Evolutionary conservation across 2,113 vertebrate genomes (phyloP), one percentile per base, ranked within the genome.

Genomic region (Colinus virginianus): DNA sequence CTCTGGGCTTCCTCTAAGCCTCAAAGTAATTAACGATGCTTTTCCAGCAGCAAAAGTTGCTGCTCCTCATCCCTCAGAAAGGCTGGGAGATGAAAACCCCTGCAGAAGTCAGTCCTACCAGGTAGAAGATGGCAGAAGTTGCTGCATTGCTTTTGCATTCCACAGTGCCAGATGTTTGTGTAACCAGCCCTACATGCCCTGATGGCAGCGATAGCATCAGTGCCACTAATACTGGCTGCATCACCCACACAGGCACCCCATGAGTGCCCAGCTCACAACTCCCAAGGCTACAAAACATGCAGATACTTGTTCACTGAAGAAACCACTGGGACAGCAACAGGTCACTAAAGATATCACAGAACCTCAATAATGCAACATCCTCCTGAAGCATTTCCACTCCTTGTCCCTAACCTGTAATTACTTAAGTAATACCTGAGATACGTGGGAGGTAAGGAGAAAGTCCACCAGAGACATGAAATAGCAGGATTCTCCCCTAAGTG

Each of bases 251-350:
- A 0, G 28, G 66, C 36, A 53, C 20, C 32, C 9, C 13, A 20
- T 25, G 30, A 8, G 16, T 43, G 43, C 22, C 32, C 2, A 0
- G 40, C 72, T 32, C 56, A 6, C 72, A 67, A 55, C 71, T 61
- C 28, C 28, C 42, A 1, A 0, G 25, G 18, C 56, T 19, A 58
- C 17, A 58, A 45, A 11, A 56, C 61, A 53, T 1, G 3, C 14
- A 42, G 38, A n/a, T 16, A 30, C 64, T 66, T 69, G 28, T 11
- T 67, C 72, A 46, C 56, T 32, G 13, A 49, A 83, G 70, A 49
- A 34, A 34, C 48, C 38, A 70, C 23, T 2, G 18, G 56, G 40
- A 42, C 34, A 62, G 40, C 36, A 72, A 28, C 1, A 23, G 32
- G 25, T 23, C 55, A 49, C 77, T 34, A 40, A 61, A 89, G 38